Evolutionary conservation across 2,113 vertebrate genomes (phyloP).

Genomic region (Lamprologus speciosus): DNA sequence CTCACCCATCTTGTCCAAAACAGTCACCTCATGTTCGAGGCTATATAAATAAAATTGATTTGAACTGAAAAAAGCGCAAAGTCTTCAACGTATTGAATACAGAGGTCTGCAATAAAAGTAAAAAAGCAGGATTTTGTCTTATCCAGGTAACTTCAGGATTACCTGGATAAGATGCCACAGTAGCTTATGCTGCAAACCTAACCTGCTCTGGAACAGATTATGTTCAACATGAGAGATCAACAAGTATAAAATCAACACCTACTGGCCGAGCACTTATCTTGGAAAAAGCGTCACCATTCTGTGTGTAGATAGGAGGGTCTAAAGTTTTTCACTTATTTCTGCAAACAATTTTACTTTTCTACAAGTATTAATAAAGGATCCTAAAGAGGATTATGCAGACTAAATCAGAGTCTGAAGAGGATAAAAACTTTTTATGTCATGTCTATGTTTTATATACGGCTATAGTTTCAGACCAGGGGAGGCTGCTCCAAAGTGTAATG

Average conservation of each 20-base stretch:
- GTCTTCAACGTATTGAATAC: accelerated
- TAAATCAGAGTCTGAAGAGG: neutral
- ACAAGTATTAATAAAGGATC: neutral
- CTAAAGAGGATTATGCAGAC: neutral
- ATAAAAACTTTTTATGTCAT: neutral
- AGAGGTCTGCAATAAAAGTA: neutral
- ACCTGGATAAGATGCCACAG: accelerated
- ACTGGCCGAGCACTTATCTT: accelerated
- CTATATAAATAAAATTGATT: neutral
- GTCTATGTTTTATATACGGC: neutral
- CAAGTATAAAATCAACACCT: neutral
- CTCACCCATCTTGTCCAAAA: neutral
- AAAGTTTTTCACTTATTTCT: neutral
- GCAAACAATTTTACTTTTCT: neutral
- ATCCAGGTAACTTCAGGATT: neutral
- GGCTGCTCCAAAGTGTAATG: neutral
- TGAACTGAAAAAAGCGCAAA: neutral
- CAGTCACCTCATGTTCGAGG: neutral
- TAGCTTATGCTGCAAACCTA: neutral
- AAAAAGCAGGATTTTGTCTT: neutral
- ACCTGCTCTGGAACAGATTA: neutral
- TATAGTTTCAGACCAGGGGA: neutral
- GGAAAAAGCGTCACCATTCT: accelerated
- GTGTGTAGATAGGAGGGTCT: neutral
- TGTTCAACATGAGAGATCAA: neutral